phyloP scores from a whole-genome alignment of 2,113 vertebrate genomes.

The Brevimyrus niger region DNA sequence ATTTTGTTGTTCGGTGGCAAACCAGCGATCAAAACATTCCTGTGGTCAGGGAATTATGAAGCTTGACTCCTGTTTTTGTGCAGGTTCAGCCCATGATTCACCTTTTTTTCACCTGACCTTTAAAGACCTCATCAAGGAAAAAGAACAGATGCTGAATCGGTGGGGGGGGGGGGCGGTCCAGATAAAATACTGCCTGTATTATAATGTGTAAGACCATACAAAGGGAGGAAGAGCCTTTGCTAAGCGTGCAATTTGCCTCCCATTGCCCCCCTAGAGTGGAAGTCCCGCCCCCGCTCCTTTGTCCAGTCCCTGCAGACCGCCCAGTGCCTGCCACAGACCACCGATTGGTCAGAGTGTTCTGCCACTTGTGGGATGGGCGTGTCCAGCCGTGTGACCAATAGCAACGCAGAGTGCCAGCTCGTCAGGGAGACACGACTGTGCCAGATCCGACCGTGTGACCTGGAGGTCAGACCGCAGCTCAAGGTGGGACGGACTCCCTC shows the following conservation, averaged over 20 bases:
- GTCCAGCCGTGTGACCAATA: conserved; percentile 59
- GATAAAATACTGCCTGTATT: neutral
- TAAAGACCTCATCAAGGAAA: neutral
- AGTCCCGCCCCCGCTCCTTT: conserved; percentile 27
- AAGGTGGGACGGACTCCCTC: conserved; percentile 40
- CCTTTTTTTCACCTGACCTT: neutral
- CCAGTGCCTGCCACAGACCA: conserved; percentile 54
- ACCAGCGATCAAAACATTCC: neutral
- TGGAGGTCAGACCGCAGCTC: conserved; percentile 1
- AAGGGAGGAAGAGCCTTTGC: neutral
- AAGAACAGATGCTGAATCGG: neutral
- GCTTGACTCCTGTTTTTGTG: neutral
- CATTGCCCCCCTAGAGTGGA: conserved; percentile 38
- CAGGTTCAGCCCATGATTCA: neutral
- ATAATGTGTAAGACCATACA: neutral
- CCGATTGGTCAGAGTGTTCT: conserved; percentile 59
- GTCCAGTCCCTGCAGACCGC: conserved; percentile 13
- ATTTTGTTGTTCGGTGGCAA: neutral
- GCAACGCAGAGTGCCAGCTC: conserved; percentile 53
- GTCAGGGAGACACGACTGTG: conserved; percentile 58
- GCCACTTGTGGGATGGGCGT: conserved; percentile 60
- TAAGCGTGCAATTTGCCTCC: neutral
- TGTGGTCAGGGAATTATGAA: neutral
- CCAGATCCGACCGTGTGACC: conserved; percentile 48
- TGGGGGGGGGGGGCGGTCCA: neutral